phyloP scores from a whole-genome alignment of 2,113 vertebrate genomes.

The Malurus cyaneus region DNA sequence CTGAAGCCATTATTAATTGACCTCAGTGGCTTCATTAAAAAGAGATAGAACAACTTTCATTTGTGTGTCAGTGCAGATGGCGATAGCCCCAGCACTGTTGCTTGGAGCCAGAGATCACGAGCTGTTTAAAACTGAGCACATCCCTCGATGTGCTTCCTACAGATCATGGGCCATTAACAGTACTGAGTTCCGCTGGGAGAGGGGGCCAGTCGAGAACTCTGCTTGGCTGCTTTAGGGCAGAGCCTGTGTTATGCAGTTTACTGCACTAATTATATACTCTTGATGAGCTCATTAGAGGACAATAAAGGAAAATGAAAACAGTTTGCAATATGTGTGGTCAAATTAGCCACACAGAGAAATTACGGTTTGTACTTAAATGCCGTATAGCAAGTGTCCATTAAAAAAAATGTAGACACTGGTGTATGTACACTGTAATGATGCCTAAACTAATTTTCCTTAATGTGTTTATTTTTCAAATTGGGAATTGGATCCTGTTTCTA shows the following conservation, averaged over 20 bases:
- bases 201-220: neutral
- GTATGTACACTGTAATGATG: conserved; percentile 40
- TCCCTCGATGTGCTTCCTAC: neutral
- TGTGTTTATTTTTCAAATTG: conserved; percentile 58
- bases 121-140: neutral
- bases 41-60: conserved; percentile 29
- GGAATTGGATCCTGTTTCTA: conserved; percentile 8
- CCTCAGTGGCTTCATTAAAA: conserved; percentile 2
- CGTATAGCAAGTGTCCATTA: conserved; percentile 21
- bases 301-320: conserved; percentile 68
- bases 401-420: neutral
- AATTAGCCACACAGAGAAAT: conserved; percentile 55
- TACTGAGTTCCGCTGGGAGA: neutral
- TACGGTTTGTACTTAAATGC: conserved; percentile 38
- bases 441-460: conserved; percentile 47
- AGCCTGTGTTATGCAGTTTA: conserved; percentile 25
- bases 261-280: conserved; percentile 48
- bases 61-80: conserved; percentile 17
- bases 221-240: conserved; percentile 49
- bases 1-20: conserved; percentile 39
- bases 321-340: conserved; percentile 66
- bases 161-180: neutral
- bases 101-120: conserved; percentile 29
- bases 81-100: neutral
- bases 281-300: conserved; percentile 64